Percentiles rank a stretch among this genome's conserved stretches.
phyloP scores from a whole-genome alignment of 2,113 vertebrate genomes.

The Amblyornis subalaris region DNA sequence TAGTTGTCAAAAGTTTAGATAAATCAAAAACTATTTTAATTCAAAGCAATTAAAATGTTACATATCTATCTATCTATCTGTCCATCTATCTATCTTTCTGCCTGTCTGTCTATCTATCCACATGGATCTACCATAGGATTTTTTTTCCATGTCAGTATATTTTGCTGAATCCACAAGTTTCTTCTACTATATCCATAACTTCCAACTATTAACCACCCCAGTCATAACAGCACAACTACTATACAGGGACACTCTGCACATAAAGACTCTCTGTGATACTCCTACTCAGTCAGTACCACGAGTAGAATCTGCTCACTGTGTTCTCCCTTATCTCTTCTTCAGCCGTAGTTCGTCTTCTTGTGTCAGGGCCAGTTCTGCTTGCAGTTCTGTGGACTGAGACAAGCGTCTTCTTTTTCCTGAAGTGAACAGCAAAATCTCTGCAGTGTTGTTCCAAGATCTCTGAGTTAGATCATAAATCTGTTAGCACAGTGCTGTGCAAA shows the following conservation, averaged over 20 bases:
- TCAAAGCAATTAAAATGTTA: neutral
- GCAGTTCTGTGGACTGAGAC: neutral
- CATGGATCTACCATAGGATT: neutral
- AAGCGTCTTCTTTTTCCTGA: neutral
- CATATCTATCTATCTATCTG: too few species aligned
- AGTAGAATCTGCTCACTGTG: neutral
- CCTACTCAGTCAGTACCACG: neutral
- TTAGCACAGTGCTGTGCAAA: neutral
- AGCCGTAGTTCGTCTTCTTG: neutral
- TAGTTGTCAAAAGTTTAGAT: neutral
- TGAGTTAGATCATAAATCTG: neutral
- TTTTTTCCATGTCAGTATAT: neutral
- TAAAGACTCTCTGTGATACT: neutral
- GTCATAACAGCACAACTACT: neutral
- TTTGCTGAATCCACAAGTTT: neutral
- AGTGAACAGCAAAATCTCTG: neutral
- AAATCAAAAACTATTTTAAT: neutral
- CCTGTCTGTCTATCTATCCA: too few species aligned
- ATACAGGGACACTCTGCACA: neutral
- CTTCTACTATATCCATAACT: neutral
- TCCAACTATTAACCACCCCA: neutral
- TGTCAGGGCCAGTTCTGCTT: neutral
- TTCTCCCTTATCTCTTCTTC: neutral
- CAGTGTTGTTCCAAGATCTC: neutral
- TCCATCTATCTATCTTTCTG: too few species aligned